Evolutionary conservation across 2,888 invertebrate genomes (phyloP).

Genomic region (Diachrysia chrysitis): DNA sequence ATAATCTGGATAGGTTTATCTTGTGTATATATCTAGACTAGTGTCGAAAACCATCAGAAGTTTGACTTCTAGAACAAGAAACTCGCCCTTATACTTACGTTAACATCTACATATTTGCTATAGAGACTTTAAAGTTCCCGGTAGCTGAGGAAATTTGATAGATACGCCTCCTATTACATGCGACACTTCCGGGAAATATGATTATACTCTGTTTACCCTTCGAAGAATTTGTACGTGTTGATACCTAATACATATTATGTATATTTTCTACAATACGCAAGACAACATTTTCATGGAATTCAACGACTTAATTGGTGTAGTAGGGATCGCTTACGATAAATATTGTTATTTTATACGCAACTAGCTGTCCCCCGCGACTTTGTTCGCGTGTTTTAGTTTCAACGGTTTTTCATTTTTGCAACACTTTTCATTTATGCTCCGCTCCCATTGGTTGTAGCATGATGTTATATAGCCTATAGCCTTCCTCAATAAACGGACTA

Average conservation of each 20-base stretch:
- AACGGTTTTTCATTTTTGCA: no score
- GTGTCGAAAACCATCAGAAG: background rate
- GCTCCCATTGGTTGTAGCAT: no score
- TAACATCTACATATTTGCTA: slow-evolving; percentile 1
- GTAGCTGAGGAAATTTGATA: background rate
- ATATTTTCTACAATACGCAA: background rate
- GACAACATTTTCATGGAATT: background rate
- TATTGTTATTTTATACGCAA: background rate
- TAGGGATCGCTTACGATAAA: background rate
- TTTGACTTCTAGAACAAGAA: background rate
- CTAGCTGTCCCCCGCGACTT: no score
- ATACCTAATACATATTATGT: background rate
- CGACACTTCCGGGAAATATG: slow-evolving; percentile 2
- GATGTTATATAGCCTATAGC: no score
- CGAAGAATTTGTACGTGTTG: background rate
- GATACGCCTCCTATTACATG: background rate
- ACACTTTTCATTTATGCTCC: no score
- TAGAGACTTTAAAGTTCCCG: background rate
- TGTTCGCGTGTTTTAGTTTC: no score
- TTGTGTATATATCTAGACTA: no score
- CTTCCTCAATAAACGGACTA: no score
- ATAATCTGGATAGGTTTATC: no score
- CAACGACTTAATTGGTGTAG: background rate
- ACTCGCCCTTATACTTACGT: background rate
- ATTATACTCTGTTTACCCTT: background rate